Evolutionary conservation across 2,113 vertebrate species (phyloP).

Genomic region (Tragelaphus strepsiceros): DNA sequence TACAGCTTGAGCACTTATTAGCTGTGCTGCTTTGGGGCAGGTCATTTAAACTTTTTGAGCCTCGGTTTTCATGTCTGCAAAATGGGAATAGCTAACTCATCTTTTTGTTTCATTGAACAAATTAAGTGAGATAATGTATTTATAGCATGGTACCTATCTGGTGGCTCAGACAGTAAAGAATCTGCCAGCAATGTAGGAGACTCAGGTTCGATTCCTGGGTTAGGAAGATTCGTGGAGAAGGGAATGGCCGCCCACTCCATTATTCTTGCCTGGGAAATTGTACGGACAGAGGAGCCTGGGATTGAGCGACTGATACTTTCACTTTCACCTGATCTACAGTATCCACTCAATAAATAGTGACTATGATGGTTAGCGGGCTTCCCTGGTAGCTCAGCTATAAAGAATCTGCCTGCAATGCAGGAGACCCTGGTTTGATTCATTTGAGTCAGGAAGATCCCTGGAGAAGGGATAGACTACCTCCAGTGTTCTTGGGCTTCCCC

Average conservation of each 20-base stretch:
- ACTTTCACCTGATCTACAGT: background rate
- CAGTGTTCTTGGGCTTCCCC: background rate
- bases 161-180: background rate
- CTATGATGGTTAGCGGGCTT: background rate
- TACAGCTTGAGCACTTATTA: background rate
- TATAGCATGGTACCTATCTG: background rate
- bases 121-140: background rate
- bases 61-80: background rate
- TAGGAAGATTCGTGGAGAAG: background rate
- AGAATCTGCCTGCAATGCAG: background rate
- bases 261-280: background rate
- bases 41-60: background rate
- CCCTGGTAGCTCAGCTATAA: background rate
- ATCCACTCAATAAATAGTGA: background rate
- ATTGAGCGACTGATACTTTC: background rate
- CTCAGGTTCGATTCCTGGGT: background rate
- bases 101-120: slow-evolving; percentile 7
- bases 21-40: background rate
- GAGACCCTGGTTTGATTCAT: background rate
- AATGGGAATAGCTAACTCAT: background rate
- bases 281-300: background rate
- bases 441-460: background rate
- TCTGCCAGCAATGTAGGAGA: background rate
- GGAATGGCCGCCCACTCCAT: background rate
- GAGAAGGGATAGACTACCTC: background rate